Evolutionary conservation across 2,113 vertebrate species (phyloP), one percentile per base, ranked within the genome.

Genomic region (Dunckerocampus dactyliophorus): DNA sequence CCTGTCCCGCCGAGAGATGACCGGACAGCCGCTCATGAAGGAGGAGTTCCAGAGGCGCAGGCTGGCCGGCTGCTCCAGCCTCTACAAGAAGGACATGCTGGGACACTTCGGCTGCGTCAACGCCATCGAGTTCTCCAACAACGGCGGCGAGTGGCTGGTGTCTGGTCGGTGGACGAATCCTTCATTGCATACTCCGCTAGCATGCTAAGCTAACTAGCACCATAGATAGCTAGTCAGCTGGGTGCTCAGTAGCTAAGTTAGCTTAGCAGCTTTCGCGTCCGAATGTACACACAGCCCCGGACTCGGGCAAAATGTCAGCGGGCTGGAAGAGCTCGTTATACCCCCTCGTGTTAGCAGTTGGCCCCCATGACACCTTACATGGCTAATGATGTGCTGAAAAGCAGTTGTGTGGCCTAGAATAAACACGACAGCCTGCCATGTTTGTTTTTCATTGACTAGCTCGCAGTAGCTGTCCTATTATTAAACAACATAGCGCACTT

Each of bases 81-180:
- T 98, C 84, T 98, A 90, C 90, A 95, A 94, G 90, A 95, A 94
- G 86, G 95, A 98, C 79, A 92, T 98, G 87, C 93, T 97, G 72
- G 96, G 95, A 53, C 96, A 98, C 88, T 98, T 97, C 88, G 95
- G 96, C 84, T 98, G 96, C 85, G 96, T 98, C 90, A 98, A 98
- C 91, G 96, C 96, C 89, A 97, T 98, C 79, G 96, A 98, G 92
- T 98, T 98, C 88, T 98, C 95, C 90, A 95, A 97, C 92, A 94
- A 92, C 91, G 95, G 95, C 83, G 96, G 96, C 52, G 93, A 96
- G 87, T 95, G 94, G 94, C 92, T 98, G 80, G 96, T 98, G 88
- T 98, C 96, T 80, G 96, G 96, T 95, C 91, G 92, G 91, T 80
- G 82, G 80, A 70, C 52, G 8, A 20, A 0, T 39, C 5, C 54